Evolutionary conservation across 2,113 vertebrate species (phyloP), one percentile per base, ranked within the genome.

Genomic region (Syngnathoides biaculeatus): DNA sequence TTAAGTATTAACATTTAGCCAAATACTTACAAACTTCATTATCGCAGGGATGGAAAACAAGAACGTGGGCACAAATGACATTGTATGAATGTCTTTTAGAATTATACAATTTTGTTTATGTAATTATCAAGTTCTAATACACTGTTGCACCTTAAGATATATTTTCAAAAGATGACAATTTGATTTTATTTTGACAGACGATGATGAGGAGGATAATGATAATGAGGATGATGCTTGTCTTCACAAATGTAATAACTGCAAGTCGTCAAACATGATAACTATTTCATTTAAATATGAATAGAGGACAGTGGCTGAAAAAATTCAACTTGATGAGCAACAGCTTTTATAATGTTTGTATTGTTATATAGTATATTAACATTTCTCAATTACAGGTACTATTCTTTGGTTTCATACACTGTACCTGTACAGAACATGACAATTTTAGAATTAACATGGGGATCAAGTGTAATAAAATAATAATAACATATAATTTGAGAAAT

Each of bases 1-100:
- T 73, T 79, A 72, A 79, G 64, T 62, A 61, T 39, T 27, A 58
- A 26, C 13, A 47, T 64, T 53, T 35, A 42, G 35, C 13, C 22
- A 22, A 52, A 52, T 52, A n/a, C 20, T n/a, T 10, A 35, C 20
- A 5, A 52, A 52, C 48, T 52, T 52, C 22, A n/a, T 52, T n/a
- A 52, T 52, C 48, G 11, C 6, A n/a, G 48, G 8, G 9, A 52
- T 52, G 48, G 8, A 22, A n/a, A 19, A 6, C 48, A 52, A 52
- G 48, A 7, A 47, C 19, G 5, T 47, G 45, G 48, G 9, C 48
- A 10, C 20, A 52, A n/a, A 50, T 52, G 20, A n/a, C 20, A 47
- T 14, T 47, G 19, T 17, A 47, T 47, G 2, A 35, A 35, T 42
- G 2, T 42, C 12, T 52, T 52, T 52, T 52, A 52, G 7, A n/a